These are phyloP conservation scores for Priocnemis perturbator DNA, from an alignment of 2,888 invertebrate genomes.

Conservation along the genomic window DNA sequence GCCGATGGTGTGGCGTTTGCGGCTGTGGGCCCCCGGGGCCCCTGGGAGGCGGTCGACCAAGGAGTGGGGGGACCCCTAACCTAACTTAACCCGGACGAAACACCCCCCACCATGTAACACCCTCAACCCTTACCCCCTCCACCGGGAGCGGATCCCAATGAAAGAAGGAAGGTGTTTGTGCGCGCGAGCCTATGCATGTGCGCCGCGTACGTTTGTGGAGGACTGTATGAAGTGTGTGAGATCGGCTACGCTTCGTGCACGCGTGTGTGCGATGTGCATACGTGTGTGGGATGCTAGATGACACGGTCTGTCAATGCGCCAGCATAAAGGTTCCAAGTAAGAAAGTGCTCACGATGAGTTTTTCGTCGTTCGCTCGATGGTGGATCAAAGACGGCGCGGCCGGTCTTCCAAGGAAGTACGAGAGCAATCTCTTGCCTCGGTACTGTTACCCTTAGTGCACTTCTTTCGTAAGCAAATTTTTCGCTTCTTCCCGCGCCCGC, in stretches of 20 bases:
- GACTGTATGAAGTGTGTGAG: conserved; percentile 10
- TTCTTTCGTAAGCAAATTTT: too few species aligned
- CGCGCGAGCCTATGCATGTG: conserved; percentile 28
- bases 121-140: conserved; percentile 54
- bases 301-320: too few species aligned
- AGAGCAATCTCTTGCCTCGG: too few species aligned
- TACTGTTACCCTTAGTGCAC: too few species aligned
- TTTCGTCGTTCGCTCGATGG: too few species aligned
- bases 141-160: conserved; percentile 46
- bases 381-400: too few species aligned
- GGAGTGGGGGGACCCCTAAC: conserved; percentile 65
- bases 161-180: conserved; percentile 45
- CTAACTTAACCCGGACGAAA: conserved; percentile 63
- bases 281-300: too few species aligned
- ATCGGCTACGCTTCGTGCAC: too few species aligned
- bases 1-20: conserved; percentile 63
- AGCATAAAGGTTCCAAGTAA: too few species aligned
- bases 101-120: conserved; percentile 62
- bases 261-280: conserved; percentile 23
- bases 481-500: too few species aligned
- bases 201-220: neutral
- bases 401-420: too few species aligned
- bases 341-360: too few species aligned
- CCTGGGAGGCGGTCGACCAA: conserved; percentile 64
- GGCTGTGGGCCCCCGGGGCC: conserved; percentile 69